phyloP scores from a whole-genome alignment of 2,888 invertebrate species.

The Rotaria socialis region DNA sequence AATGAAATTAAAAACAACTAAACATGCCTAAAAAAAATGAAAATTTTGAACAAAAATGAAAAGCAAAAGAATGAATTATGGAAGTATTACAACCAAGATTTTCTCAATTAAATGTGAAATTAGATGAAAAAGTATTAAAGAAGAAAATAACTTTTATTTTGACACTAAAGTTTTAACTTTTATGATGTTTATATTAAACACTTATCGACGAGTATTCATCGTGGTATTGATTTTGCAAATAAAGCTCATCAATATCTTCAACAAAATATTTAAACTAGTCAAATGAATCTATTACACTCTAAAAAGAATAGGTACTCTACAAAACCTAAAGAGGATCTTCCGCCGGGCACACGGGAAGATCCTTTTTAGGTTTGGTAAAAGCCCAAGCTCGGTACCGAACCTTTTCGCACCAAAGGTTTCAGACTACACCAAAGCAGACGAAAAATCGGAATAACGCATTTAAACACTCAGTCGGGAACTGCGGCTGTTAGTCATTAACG shows the following conservation, averaged over 20 bases:
- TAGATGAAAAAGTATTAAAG: background rate
- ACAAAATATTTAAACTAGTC: background rate
- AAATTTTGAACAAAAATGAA: too few species aligned
- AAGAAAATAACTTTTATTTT: background rate
- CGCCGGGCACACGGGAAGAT: too few species aligned
- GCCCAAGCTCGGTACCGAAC: too few species aligned
- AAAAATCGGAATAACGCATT: too few species aligned
- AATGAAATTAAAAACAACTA: background rate
- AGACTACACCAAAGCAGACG: too few species aligned
- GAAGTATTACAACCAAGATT: background rate
- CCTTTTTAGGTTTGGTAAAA: too few species aligned
- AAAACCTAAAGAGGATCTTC: too few species aligned
- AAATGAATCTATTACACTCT: background rate
- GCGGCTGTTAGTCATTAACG: too few species aligned
- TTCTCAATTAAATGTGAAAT: background rate
- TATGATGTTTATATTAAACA: background rate
- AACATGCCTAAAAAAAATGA: background rate
- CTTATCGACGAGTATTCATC: background rate
- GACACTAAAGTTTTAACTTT: background rate
- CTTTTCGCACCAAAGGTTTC: too few species aligned
- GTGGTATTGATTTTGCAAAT: too few species aligned
- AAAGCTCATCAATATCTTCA: background rate
- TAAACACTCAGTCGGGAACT: too few species aligned
- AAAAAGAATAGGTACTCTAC: too few species aligned
- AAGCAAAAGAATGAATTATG: background rate